Evolutionary conservation across 2,113 vertebrate genomes (phyloP).

Genomic region (Eonycteris spelaea): DNA sequence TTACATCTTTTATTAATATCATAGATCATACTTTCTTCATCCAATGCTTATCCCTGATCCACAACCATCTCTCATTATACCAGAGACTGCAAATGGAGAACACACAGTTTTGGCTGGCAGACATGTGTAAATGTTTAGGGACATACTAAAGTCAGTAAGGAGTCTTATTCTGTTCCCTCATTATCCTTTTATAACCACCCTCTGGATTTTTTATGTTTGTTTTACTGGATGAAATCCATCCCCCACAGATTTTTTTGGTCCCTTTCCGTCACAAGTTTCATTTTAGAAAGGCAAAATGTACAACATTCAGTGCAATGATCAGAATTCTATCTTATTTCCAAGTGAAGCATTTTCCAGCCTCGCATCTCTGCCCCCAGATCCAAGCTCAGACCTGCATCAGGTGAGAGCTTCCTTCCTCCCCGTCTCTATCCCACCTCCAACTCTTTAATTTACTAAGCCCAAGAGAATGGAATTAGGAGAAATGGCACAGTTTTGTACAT

Average conservation of each 20-base stretch:
- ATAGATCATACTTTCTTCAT: background rate
- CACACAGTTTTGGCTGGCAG: background rate
- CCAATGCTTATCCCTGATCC: background rate
- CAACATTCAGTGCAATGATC: background rate
- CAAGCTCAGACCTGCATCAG: background rate
- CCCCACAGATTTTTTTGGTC: background rate
- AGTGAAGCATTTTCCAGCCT: slow-evolving; percentile 19
- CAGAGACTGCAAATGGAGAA: background rate
- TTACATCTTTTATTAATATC: background rate
- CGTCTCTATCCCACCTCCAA: background rate
- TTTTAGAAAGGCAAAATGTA: background rate
- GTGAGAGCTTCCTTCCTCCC: background rate
- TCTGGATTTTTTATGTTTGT: background rate
- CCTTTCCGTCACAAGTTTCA: background rate
- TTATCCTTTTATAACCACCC: background rate
- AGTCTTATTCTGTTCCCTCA: background rate
- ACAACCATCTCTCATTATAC: background rate
- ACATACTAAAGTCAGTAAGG: background rate
- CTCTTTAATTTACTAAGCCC: background rate
- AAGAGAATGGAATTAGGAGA: background rate
- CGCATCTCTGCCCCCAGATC: too few relatives aligned
- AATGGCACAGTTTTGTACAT: background rate
- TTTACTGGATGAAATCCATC: background rate
- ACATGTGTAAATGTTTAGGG: background rate
- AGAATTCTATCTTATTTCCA: background rate